phyloP scores from a whole-genome alignment of 2,888 invertebrate genomes.

The Brachyopa scutellaris region DNA sequence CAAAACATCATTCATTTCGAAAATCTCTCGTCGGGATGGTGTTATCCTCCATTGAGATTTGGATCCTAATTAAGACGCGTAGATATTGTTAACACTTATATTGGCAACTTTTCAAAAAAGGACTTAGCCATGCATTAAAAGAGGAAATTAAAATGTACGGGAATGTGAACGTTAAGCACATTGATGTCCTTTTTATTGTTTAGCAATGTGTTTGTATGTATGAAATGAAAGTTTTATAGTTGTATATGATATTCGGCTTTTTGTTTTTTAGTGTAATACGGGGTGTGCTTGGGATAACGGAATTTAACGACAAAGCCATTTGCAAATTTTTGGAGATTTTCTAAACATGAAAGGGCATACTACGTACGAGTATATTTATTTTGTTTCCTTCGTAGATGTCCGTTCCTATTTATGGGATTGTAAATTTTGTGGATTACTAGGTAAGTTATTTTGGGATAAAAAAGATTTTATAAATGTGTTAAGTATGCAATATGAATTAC shows the following conservation, averaged over 20 bases:
- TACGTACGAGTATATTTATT: no score
- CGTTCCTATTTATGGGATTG: background rate
- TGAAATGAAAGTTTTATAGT: constrained; percentile 28
- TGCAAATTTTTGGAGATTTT: constrained; percentile 7
- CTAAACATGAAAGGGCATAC: background rate
- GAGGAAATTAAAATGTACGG: constrained; percentile 70
- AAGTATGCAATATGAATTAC: no score
- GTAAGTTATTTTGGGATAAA: no score
- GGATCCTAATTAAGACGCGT: constrained; percentile 80
- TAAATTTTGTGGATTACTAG: background rate
- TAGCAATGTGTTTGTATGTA: constrained; percentile 10
- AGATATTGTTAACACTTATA: constrained; percentile 77
- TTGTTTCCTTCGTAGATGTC: background rate
- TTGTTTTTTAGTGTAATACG: constrained; percentile 8
- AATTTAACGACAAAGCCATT: constrained; percentile 20
- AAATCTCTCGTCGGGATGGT: constrained; percentile 55
- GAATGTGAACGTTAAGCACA: constrained; percentile 41
- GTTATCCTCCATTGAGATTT: constrained; percentile 76
- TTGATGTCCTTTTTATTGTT: constrained; percentile 65
- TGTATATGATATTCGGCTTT: constrained; percentile 24
- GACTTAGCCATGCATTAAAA: constrained; percentile 73
- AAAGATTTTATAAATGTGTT: no score
- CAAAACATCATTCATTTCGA: constrained; percentile 64
- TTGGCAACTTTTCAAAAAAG: constrained; percentile 73
- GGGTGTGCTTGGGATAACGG: constrained; percentile 8